Evolutionary conservation across 2,888 invertebrate genomes (phyloP), one percentile per base, ranked within the genome.

Genomic region (Netelia melanura): DNA sequence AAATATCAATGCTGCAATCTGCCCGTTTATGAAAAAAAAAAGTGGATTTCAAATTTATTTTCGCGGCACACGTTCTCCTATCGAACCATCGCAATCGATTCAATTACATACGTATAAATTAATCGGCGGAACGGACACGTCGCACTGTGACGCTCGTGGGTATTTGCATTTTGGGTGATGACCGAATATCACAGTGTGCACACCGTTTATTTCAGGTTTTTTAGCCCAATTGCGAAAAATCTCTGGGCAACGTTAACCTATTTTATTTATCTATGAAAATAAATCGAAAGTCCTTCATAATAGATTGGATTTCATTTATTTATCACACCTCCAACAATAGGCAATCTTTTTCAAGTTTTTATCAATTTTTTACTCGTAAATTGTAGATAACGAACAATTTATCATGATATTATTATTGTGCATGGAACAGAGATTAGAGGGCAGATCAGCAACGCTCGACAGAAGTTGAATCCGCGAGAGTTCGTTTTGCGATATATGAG

Each of bases 141-240:
- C 23, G 14, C 25, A 43, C 61, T 25, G 38, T 64, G 30, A 44
- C 25, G 44, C n/a, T 30, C 38, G 30, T 11, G 5, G 54, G 56
- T n/a, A 75, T 64, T 79, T 74, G 61, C 70, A 70, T 75, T 62
- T 70, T 62, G 56, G 58, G 30, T 61, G 79, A 83, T 70, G 68
- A 71, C 14, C 62, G 52, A 14, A 48, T 48, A 78, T 78, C 52
- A 62, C 62, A 30, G 23, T 54, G 38, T n/a, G 70, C 61, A 70
- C 61, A 70, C 48, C 14, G 48, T 14, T 48, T 14, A 48, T 48
- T 48, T 48, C 48, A 10, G 48, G 11, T 70, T 64, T 21, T 8
- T n/a, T 48, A 38, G 30, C 54, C 11, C 56, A 14, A 30, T 38
- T 38, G 14, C 11, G 9, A 6, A 43, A 61, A 25, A 54, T 44